Evolutionary conservation across 1,140 invertebrate genomes (phyloP), one percentile per base, ranked within the genome.

Genomic region (Brachystomella parvula): DNA sequence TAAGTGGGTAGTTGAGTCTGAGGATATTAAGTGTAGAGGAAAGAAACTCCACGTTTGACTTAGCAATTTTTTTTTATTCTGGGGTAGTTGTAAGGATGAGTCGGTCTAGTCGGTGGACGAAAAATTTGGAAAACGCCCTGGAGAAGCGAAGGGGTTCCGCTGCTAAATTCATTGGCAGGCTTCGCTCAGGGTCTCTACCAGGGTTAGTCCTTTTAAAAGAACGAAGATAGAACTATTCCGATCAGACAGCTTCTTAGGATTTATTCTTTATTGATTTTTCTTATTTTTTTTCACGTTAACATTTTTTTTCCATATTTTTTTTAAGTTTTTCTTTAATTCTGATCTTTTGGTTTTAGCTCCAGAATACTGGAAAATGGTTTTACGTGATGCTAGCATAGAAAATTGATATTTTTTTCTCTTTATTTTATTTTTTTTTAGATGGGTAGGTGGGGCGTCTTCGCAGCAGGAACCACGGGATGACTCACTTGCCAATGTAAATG

Each of bases 171-270:
- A 58, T 69, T 53, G 61, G 61, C 21, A 29, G 67, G 32, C 31
- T 69, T 0, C 59, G 67, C 0, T 65, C 63, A 15, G 67, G 67
- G 58, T 69, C 67, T 26, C 60, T 69, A 26, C 67, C 67, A 30
- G 67, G 67, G 67, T 69, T 26, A 64, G 29, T 53, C 47, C 9
- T 3, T 49, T 32, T 19, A 28, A 32, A 39, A 26, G 19, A 21
- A 26, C 59, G 12, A 29, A 30, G 15, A 31, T 29, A n/a, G 3
- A 32, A 29, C 30, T 61, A 12, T 44, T 9, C n/a, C n/a, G 39
- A 44, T 44, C 9, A 44, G 30, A 6, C 24, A 12, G 15, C 28
- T n/a, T n/a, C n/a, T n/a, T n/a, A n/a, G n/a, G n/a, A n/a, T 32
- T 61, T 3, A 61, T 29, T 33, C 30, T 15, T 62, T 47, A 62